Evolutionary conservation across 2,797 vertebrate species (phyloP).

Genomic region (Tokudaia muenninki): DNA sequence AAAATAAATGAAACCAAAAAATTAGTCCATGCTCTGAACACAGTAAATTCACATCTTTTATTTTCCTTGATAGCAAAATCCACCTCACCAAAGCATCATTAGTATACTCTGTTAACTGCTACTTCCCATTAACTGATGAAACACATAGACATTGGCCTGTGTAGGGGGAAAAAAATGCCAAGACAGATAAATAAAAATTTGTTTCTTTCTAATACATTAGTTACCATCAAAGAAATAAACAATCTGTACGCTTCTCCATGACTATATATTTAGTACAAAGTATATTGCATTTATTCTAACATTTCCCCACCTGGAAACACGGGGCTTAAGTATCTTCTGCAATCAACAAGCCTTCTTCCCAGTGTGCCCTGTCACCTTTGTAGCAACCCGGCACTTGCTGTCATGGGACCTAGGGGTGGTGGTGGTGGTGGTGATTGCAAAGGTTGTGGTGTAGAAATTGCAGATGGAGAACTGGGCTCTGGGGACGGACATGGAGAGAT

Average conservation of each 20-base stretch:
- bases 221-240: conserved; percentile 36
- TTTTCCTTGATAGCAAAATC: not conserved
- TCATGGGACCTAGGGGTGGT: not conserved
- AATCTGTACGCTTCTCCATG: conserved; percentile 67
- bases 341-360: conserved; percentile 59
- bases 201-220: conserved; percentile 54
- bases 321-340: not conserved
- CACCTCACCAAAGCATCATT: conserved; percentile 53
- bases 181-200: not conserved
- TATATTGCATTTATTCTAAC: conserved; percentile 56
- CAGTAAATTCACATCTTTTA: conserved; percentile 47
- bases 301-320: conserved; percentile 47
- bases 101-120: conserved; percentile 44
- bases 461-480: conserved; percentile 75
- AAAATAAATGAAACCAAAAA: conserved; percentile 29
- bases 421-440: not conserved
- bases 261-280: conserved; percentile 66
- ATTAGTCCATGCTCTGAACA: not conserved
- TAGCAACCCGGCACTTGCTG: not conserved
- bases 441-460: conserved; percentile 76
- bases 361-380: not conserved
- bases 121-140: conserved; percentile 50
- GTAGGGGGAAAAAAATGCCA: not conserved
- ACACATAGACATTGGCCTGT: not conserved
- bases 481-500: conserved; percentile 62